A percentile compares a stretch with the other conserved stretches of the same genome.
phyloP scores from a whole-genome alignment of 2,888 invertebrate species.

The Gasteruption jaculator region DNA sequence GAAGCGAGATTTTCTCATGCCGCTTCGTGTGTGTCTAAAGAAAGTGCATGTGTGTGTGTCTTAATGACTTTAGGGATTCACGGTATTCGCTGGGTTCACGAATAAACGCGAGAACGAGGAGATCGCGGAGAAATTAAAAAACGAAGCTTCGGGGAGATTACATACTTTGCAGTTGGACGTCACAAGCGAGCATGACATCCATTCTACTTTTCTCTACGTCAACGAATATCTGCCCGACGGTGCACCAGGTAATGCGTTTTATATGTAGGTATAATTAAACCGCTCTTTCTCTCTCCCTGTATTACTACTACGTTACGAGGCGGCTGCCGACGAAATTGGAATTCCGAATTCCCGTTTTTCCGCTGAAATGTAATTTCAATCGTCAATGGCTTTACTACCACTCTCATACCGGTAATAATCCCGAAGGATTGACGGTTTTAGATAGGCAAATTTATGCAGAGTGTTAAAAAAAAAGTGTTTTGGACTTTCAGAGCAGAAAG shows the following conservation, averaged over 20 bases:
- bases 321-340: not conserved
- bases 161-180: constrained; percentile 76
- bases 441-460: too few relatives aligned
- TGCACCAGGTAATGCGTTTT: constrained; percentile 57
- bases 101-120: constrained; percentile 64
- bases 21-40: too few relatives aligned
- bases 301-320: not conserved
- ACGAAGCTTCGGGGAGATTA: constrained; percentile 70
- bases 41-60: too few relatives aligned
- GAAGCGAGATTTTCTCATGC: too few relatives aligned
- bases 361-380: too few relatives aligned
- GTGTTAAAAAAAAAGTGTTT: too few relatives aligned
- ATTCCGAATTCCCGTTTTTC: too few relatives aligned
- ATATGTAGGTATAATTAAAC: not conserved
- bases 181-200: constrained; percentile 71
- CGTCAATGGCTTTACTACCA: too few relatives aligned
- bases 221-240: constrained; percentile 76
- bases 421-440: too few relatives aligned
- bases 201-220: constrained; percentile 72
- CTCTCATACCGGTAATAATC: too few relatives aligned
- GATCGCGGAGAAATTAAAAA: constrained; percentile 67
- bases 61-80: constrained; percentile 63
- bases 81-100: constrained; percentile 82
- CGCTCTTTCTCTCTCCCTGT: not conserved
- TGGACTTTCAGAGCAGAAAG: too few relatives aligned